phyloP scores from a whole-genome alignment of 2,113 vertebrate species.

The Pitta sordida region DNA sequence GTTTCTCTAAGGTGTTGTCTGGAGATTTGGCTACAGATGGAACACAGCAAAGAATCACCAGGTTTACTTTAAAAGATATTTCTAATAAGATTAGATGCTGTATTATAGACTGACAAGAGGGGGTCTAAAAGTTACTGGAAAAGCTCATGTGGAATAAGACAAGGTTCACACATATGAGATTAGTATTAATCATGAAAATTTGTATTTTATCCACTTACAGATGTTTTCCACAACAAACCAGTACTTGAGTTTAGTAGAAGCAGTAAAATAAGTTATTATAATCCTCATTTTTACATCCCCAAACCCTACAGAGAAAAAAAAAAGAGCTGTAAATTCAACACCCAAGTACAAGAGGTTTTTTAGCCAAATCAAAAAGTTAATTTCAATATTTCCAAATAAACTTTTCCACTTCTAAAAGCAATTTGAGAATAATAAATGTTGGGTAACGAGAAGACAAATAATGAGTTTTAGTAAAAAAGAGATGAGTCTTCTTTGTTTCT shows the following conservation, averaged over 20 bases:
- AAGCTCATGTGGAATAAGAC: background rate
- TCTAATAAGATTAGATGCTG: background rate
- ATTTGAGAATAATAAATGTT: background rate
- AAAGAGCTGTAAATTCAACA: background rate
- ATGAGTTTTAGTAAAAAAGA: background rate
- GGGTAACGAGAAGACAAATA: background rate
- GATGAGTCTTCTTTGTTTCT: background rate
- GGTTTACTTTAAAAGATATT: background rate
- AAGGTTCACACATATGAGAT: background rate
- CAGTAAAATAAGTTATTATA: background rate
- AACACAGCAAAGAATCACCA: background rate
- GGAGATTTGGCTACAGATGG: background rate
- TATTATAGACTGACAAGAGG: background rate
- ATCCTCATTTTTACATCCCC: background rate
- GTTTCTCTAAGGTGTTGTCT: background rate
- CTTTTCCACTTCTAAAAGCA: background rate
- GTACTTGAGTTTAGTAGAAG: background rate
- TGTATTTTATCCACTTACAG: background rate
- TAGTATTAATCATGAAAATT: background rate
- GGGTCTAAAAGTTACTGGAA: too few species aligned
- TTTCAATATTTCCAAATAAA: background rate
- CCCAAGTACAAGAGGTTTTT: background rate
- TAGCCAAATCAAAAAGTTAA: background rate
- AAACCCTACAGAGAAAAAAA: background rate
- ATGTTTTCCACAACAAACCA: background rate